phyloP scores from a whole-genome alignment of 2,888 invertebrate genomes.

The Nephrocerus scutellatus region DNA sequence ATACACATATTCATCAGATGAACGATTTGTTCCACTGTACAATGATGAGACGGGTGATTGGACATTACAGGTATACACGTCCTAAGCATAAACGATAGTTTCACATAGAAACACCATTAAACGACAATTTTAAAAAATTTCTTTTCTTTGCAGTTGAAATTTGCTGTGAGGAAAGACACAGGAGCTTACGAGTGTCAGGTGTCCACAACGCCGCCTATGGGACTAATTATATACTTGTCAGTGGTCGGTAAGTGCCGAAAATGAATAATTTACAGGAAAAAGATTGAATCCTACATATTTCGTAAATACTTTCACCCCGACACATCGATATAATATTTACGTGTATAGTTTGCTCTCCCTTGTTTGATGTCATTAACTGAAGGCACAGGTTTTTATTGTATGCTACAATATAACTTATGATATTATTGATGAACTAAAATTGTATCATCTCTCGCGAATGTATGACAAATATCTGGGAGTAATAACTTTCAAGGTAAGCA shows the following conservation, averaged over 20 bases:
- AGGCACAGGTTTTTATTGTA: too few relatives aligned
- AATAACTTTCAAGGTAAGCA: too few relatives aligned
- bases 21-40: slow-evolving; percentile 25
- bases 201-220: slow-evolving; percentile 27
- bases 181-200: slow-evolving; percentile 28
- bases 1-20: slow-evolving; percentile 28
- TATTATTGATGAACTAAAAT: too few relatives aligned
- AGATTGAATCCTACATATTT: neutral
- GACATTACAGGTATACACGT: slow-evolving; percentile 27
- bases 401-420: too few relatives aligned
- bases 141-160: slow-evolving; percentile 20
- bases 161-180: slow-evolving; percentile 26
- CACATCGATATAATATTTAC: too few relatives aligned
- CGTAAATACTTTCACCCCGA: neutral
- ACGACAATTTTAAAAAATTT: neutral
- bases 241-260: slow-evolving; percentile 25
- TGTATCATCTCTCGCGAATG: too few relatives aligned
- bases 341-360: too few relatives aligned
- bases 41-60: slow-evolving; percentile 26
- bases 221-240: slow-evolving; percentile 24
- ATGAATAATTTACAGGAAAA: neutral
- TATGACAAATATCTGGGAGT: too few relatives aligned
- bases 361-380: too few relatives aligned
- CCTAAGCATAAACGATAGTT: too few relatives aligned
- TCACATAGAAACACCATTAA: neutral